Evolutionary conservation across 2,797 vertebrate genomes (phyloP).

Genomic region (Sebastes vulpes): DNA sequence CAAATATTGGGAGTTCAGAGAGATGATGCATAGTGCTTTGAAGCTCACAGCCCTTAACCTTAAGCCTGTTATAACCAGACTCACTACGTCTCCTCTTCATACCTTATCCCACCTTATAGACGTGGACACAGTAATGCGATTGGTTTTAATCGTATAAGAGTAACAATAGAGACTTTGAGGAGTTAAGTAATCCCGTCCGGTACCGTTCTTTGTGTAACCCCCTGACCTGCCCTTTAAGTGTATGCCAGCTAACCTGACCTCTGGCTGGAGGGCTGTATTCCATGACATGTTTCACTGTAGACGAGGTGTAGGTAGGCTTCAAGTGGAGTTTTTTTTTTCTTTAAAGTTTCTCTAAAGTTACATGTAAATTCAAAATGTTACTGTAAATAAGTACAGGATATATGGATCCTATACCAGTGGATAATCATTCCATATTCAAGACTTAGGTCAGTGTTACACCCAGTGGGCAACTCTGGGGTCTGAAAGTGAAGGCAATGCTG

Average conservation of each 20-base stretch:
- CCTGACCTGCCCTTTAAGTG: conserved; percentile 29
- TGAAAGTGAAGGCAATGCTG: too few relatives aligned
- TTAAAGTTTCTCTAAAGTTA: not conserved
- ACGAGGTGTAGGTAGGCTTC: not conserved
- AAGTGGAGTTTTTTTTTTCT: not conserved
- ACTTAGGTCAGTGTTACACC: too few relatives aligned
- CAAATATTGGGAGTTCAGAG: conserved; percentile 30
- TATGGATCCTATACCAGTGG: too few relatives aligned
- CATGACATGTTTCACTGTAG: conserved; percentile 6
- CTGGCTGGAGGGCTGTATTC: not conserved
- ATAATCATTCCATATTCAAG: too few relatives aligned
- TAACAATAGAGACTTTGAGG: conserved; percentile 55
- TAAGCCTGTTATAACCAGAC: conserved; percentile 66
- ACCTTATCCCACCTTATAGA: conserved; percentile 17
- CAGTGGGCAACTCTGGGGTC: too few relatives aligned
- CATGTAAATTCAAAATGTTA: too few relatives aligned
- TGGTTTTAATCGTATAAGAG: conserved; percentile 57
- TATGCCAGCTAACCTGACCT: conserved; percentile 37
- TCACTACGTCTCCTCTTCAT: conserved; percentile 23
- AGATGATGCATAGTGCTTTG: conserved; percentile 20
- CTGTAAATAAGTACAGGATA: too few relatives aligned
- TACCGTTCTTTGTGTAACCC: conserved; percentile 40
- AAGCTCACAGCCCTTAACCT: conserved; percentile 21
- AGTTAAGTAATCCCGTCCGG: conserved; percentile 32
- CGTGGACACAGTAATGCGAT: conserved; percentile 55